Evolutionary conservation across 2,797 vertebrate species (phyloP).

Genomic region (Enteromius treurensis): DNA sequence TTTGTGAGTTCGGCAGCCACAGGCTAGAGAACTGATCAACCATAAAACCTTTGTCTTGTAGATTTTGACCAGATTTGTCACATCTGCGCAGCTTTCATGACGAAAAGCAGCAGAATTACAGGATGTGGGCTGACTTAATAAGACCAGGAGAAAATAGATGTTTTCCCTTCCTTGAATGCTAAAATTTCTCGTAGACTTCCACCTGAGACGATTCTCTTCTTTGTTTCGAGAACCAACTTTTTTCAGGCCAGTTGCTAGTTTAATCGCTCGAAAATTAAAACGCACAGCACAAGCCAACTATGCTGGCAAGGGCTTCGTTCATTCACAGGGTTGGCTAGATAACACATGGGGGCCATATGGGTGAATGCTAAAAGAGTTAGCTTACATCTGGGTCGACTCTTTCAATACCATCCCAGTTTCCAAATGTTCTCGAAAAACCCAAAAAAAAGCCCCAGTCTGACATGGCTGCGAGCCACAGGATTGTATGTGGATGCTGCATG

Average conservation of each 20-base stretch:
- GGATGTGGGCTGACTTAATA: slow-evolving; percentile 68
- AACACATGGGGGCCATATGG: slow-evolving; percentile 74
- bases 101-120: slow-evolving; percentile 73
- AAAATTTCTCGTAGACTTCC: not conserved
- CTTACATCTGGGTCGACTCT: slow-evolving; percentile 53
- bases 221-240: slow-evolving; percentile 37
- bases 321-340: slow-evolving; percentile 52
- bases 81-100: slow-evolving; percentile 72
- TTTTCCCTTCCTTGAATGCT: not conserved
- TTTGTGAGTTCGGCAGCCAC: slow-evolving; percentile 63
- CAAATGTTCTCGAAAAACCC: slow-evolving; percentile 22
- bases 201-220: slow-evolving; percentile 25
- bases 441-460: slow-evolving; percentile 14
- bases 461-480: slow-evolving; percentile 33
- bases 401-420: slow-evolving; percentile 33
- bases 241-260: slow-evolving; percentile 31
- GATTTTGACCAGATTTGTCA: slow-evolving; percentile 76
- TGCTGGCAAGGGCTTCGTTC: slow-evolving; percentile 40
- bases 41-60: slow-evolving; percentile 76
- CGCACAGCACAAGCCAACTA: slow-evolving; percentile 15
- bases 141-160: slow-evolving; percentile 49
- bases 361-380: slow-evolving; percentile 56
- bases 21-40: slow-evolving; percentile 77
- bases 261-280: slow-evolving; percentile 35
- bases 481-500: slow-evolving; percentile 19